Base-by-base conservation (phyloP, 2,888 invertebrate species). In the Galeopsomyia nigrocyanea region DNA sequence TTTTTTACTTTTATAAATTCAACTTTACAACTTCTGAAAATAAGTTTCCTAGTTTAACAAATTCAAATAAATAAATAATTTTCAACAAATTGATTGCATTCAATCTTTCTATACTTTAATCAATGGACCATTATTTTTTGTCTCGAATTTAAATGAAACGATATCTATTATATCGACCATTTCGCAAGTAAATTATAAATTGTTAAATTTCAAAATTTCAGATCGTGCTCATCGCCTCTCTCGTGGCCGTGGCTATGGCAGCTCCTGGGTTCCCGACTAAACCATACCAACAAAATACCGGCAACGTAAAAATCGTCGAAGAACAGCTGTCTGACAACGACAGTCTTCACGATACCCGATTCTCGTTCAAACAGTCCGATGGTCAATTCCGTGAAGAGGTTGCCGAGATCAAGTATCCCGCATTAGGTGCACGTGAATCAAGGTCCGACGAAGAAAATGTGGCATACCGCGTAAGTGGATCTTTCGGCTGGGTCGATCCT, bases 391-490 rank as follows among this genome's bases (percentile, higher is more conserved):
- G 75, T 49, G 70, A 82, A 19, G 82, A 83, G 72, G 26, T 71
- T 5, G 84, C 80, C 2, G 66, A 80, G 56, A 26, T 83, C 57
- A 81, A n/a, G n/a, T n/a, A n/a, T n/a, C n/a, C n/a, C n/a, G n/a
- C 31, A 31, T 31, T 81, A 68, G 31, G 72, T 6, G 82, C 78
- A 6, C 70, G 80, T 53, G 39, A 83, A 47, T 19, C 51, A 14
- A 14, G 26, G 3, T 16, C 62, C 17, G 77, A 77, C 26, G 65
- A 74, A n/a, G 78, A 79, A 17, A 69, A 76, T n/a, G 77, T 64
- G 26, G 63, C 75, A 14, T 63, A 80, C 22, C 75, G 77, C 5
- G 80, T 82, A n/a, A 68, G 71, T 5, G 84, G 84, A 66, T 78
- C 79, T 50, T 83, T 75, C 79, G 73, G 79, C 31, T 81, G 67